A percentile compares a stretch with the other conserved stretches of the same genome.
phyloP scores from a whole-genome alignment of 2,113 vertebrate genomes.

The Bufo bufo region DNA sequence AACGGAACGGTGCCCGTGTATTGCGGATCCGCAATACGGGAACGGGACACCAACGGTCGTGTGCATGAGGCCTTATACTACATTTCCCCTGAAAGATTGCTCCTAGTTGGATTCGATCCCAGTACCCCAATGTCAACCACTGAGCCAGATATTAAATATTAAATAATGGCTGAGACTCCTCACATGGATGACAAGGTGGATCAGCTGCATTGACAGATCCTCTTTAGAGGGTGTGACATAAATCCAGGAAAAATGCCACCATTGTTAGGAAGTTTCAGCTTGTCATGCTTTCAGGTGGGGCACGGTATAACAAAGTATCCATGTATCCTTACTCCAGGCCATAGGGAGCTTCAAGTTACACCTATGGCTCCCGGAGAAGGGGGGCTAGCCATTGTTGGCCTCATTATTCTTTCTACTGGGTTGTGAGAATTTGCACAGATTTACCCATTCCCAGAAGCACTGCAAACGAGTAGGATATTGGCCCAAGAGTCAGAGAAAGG shows the following conservation, averaged over 20 bases:
- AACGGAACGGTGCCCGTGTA: too few relatives aligned
- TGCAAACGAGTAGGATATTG: too few relatives aligned
- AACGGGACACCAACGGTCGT: too few relatives aligned
- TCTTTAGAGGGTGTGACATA: constrained; percentile 1
- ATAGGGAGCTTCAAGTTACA: neutral
- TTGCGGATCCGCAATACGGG: too few relatives aligned
- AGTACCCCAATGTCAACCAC: neutral
- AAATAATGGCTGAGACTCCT: neutral
- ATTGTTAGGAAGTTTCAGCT: neutral
- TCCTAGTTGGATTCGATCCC: neutral
- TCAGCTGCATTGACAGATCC: neutral
- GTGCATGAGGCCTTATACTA: too few relatives aligned
- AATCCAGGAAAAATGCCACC: neutral
- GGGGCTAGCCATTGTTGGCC: too few relatives aligned
- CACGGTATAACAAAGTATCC: neutral
- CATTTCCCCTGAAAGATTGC: neutral
- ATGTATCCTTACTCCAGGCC: neutral
- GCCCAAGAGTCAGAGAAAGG: too few relatives aligned
- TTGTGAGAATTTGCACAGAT: neutral
- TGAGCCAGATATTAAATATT: neutral
- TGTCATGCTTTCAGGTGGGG: neutral
- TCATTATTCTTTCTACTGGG: neutral
- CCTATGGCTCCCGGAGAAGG: neutral
- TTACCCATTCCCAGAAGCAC: too few relatives aligned
- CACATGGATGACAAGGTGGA: neutral